phyloP scores from a whole-genome alignment of 2,113 vertebrate genomes.

The Campylomormyrus tamandua region DNA sequence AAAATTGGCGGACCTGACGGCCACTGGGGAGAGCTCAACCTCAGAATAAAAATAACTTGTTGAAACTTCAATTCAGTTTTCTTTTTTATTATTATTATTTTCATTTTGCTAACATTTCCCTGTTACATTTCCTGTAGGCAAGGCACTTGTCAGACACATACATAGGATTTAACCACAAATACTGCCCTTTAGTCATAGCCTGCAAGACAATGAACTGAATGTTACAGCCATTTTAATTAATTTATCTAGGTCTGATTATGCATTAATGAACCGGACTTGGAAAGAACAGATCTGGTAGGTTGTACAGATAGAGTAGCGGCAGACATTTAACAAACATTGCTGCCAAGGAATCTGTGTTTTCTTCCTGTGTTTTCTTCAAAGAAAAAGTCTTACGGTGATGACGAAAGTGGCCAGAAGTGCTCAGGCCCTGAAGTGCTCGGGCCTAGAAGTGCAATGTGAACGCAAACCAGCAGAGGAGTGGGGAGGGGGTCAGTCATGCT shows the following conservation, averaged over 20 bases:
- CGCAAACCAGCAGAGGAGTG: background rate
- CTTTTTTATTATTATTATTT: background rate
- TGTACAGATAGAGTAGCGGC: background rate
- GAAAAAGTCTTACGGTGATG: background rate
- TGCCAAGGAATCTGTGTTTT: background rate
- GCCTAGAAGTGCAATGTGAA: background rate
- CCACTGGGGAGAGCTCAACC: too few relatives aligned
- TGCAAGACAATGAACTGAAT: background rate
- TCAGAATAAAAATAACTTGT: too few relatives aligned
- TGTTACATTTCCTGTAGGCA: background rate
- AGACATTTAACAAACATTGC: background rate
- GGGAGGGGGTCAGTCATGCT: background rate
- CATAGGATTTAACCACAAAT: background rate
- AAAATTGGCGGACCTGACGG: too few relatives aligned
- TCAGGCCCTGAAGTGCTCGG: too few relatives aligned
- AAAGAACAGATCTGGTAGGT: background rate
- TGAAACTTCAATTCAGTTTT: too few relatives aligned
- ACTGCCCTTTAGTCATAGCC: background rate
- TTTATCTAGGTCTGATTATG: background rate
- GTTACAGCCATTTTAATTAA: background rate
- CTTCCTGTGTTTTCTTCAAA: background rate
- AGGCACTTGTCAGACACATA: background rate
- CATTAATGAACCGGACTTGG: background rate
- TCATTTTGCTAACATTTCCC: background rate
- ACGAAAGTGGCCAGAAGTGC: background rate